Percentiles rank a stretch among this genome's conserved stretches.
These are phyloP conservation scores for Elymnias hypermnestra DNA, from an alignment of 1,140 invertebrate species.

Conservation along the genomic window DNA sequence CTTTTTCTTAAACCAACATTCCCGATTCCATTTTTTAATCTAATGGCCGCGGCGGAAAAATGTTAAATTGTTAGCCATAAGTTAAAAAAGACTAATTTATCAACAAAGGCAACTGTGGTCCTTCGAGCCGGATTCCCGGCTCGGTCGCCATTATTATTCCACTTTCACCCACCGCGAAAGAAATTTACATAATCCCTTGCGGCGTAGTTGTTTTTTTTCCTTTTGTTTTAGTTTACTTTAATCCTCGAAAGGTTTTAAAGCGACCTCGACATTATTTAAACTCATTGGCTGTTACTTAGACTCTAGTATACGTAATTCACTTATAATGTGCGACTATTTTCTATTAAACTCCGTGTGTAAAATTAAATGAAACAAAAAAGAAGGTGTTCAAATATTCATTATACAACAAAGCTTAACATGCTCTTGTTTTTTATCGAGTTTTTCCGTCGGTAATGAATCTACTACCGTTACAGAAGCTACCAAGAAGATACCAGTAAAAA, in stretches of 20 bases:
- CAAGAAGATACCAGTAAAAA: too few relatives aligned
- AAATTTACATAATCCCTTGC: constrained; percentile 47
- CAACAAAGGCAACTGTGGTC: constrained; percentile 22
- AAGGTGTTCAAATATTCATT: too few relatives aligned
- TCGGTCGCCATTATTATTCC: constrained; percentile 53
- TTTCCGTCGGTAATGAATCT: too few relatives aligned
- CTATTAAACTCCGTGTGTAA: too few relatives aligned
- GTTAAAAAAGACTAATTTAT: constrained; percentile 40
- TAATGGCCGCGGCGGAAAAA: neutral
- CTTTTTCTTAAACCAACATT: neutral
- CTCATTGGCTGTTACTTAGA: too few relatives aligned
- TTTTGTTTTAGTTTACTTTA: constrained; percentile 20
- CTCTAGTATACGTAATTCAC: too few relatives aligned
- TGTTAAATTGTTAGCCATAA: constrained; percentile 32
- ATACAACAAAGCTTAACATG: too few relatives aligned
- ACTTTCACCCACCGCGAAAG: constrained; percentile 17
- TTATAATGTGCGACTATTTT: too few relatives aligned
- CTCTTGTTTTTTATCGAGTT: too few relatives aligned
- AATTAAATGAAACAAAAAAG: too few relatives aligned
- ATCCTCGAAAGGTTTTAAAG: constrained; percentile 16
- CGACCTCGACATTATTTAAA: neutral
- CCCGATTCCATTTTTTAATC: neutral
- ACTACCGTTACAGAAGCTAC: too few relatives aligned
- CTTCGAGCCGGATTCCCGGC: constrained; percentile 30
- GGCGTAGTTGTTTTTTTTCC: constrained; percentile 35